phyloP scores from a whole-genome alignment of 2,113 vertebrate genomes.

The Mirounga angustirostris region DNA sequence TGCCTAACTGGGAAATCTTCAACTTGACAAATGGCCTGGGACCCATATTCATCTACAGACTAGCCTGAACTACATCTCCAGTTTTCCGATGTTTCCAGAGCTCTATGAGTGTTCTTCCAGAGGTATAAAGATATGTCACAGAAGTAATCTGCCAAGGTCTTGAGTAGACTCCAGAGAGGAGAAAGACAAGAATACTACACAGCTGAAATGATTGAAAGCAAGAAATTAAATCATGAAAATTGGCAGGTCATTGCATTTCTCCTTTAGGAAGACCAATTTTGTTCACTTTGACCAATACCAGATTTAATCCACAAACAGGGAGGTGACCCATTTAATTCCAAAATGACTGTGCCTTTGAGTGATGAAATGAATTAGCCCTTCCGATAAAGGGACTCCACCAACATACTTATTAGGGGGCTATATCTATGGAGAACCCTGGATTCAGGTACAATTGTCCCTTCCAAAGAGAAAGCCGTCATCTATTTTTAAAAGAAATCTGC shows the following conservation, averaged over 20 bases:
- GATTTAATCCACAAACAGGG: neutral
- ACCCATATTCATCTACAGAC: neutral
- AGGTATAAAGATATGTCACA: neutral
- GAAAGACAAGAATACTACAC: neutral
- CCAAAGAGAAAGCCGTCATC: neutral
- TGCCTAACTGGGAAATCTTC: neutral
- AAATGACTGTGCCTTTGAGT: neutral
- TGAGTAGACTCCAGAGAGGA: neutral
- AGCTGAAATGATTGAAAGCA: neutral
- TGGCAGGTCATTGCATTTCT: neutral
- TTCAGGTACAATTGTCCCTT: neutral
- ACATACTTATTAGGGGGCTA: rapidly evolving
- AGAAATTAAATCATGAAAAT: neutral
- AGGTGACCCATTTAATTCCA: neutral
- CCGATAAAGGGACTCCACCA: neutral
- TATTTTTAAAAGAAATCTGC: neutral
- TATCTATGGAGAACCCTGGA: neutral
- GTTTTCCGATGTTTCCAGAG: neutral
- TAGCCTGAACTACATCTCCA: neutral
- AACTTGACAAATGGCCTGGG: neutral
- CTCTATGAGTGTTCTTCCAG: neutral
- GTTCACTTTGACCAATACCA: neutral
- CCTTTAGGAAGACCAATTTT: neutral
- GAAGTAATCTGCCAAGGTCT: neutral
- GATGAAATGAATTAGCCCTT: neutral